phyloP scores from a whole-genome alignment of 2,113 vertebrate species.

The Cyprinodon variegatus region DNA sequence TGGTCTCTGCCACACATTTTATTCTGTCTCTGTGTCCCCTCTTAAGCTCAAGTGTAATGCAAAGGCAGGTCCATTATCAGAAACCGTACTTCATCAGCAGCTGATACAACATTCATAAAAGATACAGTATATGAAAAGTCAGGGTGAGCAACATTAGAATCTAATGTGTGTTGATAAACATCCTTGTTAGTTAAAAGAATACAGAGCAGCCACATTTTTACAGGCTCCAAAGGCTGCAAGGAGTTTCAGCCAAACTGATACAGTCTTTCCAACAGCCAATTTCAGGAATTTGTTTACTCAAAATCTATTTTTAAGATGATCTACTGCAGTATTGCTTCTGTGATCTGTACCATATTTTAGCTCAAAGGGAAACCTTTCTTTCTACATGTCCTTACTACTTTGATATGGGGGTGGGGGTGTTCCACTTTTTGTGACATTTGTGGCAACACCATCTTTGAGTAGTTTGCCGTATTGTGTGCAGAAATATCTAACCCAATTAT shows the following conservation, averaged over 20 bases:
- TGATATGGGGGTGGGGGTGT: not conserved
- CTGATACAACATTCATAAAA: not conserved
- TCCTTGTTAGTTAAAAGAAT: not conserved
- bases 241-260: not conserved
- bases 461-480: not conserved
- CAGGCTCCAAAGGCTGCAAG: not conserved
- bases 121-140: not conserved
- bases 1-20: constrained; percentile 15
- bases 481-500: too few species aligned
- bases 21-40: constrained; percentile 9
- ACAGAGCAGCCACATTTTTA: constrained; percentile 3
- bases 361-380: not conserved
- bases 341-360: not conserved
- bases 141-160: not conserved
- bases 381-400: not conserved
- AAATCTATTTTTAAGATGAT: not conserved
- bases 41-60: not conserved
- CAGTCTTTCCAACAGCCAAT: not conserved
- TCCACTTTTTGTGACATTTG: not conserved
- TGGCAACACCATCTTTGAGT: not conserved
- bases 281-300: not conserved
- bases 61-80: not conserved
- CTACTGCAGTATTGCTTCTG: not conserved
- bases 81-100: not conserved
- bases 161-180: constrained; percentile 8